Percentiles rank a stretch among this genome's conserved stretches.
phyloP scores from a whole-genome alignment of 2,113 vertebrate genomes.

The Psittacula cyanocephala region DNA sequence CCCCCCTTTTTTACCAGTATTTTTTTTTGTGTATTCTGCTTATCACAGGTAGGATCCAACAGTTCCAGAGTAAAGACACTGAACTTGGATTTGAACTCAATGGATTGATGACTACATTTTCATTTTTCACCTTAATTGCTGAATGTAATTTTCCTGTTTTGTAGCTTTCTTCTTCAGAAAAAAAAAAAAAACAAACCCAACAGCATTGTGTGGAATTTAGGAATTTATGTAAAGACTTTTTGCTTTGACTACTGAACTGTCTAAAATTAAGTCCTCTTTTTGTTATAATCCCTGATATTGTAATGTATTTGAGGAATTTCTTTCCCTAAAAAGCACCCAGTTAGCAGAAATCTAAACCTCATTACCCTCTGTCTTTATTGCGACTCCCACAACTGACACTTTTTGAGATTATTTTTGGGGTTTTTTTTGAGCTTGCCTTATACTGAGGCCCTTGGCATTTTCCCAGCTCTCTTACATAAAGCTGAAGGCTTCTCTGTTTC shows the following conservation, averaged over 20 bases:
- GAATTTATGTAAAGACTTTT: not conserved
- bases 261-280: not conserved
- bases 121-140: not conserved
- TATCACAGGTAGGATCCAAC: not conserved
- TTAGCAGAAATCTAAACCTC: not conserved
- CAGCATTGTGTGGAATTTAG: not conserved
- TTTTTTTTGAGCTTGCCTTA: not conserved
- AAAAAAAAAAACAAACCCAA: not conserved
- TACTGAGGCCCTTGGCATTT: not conserved
- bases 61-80: not conserved
- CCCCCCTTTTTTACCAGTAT: fast-evolving
- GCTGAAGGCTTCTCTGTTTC: slow-evolving; percentile 34
- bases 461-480: not conserved
- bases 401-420: not conserved
- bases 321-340: not conserved
- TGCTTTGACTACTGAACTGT: not conserved
- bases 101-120: not conserved
- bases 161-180: not conserved
- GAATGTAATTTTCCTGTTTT: not conserved
- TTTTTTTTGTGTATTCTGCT: not conserved
- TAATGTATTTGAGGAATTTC: not conserved
- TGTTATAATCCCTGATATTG: not conserved
- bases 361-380: not conserved
- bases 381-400: not conserved
- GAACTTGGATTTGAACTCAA: not conserved